phyloP scores from a whole-genome alignment of 1,140 invertebrate genomes.

The Pogonomyrmex barbatus region DNA sequence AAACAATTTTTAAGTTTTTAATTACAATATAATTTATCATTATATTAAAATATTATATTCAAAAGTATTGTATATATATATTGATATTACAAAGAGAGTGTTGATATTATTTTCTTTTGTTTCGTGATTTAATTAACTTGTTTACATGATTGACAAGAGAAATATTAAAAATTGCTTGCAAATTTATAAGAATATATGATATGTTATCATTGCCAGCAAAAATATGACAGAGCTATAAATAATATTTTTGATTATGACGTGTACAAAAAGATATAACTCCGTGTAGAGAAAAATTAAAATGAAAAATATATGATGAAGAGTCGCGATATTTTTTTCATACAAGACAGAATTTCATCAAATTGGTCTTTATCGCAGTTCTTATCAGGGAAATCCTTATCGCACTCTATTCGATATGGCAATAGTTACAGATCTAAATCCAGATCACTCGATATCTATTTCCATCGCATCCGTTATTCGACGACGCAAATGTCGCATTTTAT shows the following conservation, averaged over 20 bases:
- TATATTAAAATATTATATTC: conserved; percentile 10
- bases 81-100: neutral
- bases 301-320: neutral
- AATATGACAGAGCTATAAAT: neutral
- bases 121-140: neutral
- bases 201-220: neutral
- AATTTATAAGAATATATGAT: neutral
- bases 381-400: conserved; percentile 6
- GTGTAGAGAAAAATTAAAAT: neutral
- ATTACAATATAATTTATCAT: neutral
- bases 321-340: neutral
- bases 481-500: conserved; percentile 62
- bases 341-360: neutral
- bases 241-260: neutral
- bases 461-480: neutral
- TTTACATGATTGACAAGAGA: neutral
- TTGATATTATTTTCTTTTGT: neutral
- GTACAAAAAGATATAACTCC: neutral
- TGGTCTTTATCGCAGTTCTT: neutral
- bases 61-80: neutral
- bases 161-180: neutral
- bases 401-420: conserved; percentile 3
- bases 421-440: conserved; percentile 63
- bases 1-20: neutral
- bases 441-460: conserved; percentile 62